Conservation (phyloP, 2,113 vertebrate genomes). For the Eurypyga helias region DNA sequence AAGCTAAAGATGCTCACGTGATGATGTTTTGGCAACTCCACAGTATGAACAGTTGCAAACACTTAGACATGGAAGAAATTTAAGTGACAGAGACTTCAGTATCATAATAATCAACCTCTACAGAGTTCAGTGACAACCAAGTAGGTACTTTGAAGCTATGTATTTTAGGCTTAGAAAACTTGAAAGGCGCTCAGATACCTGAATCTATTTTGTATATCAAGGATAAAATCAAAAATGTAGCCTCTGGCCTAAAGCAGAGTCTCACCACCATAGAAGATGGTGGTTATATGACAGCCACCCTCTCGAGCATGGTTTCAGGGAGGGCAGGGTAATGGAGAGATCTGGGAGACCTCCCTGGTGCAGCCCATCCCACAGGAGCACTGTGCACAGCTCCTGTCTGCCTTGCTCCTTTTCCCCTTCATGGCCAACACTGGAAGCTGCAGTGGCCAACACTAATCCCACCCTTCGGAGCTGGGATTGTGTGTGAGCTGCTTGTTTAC, state of each 20-base stretch:
- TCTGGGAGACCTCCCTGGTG: neutral
- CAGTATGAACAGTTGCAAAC: neutral
- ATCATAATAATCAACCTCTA: neutral
- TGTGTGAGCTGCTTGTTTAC: slow-evolving; percentile 41
- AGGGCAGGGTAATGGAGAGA: neutral
- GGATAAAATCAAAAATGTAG: neutral
- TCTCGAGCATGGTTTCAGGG: rapidly evolving
- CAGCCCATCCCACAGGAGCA: neutral
- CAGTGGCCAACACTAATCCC: neutral
- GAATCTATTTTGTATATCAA: neutral
- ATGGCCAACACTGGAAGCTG: neutral
- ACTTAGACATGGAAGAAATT: neutral
- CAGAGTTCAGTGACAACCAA: neutral
- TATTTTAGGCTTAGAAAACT: neutral
- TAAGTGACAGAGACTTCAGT: neutral
- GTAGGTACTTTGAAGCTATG: neutral
- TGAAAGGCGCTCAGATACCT: neutral
- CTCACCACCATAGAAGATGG: neutral
- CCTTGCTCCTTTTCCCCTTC: neutral
- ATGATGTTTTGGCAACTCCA: slow-evolving; percentile 14
- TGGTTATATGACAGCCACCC: neutral
- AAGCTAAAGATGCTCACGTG: neutral
- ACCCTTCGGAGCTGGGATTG: neutral
- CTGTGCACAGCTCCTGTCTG: neutral
- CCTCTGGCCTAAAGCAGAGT: neutral